Evolutionary conservation across 2,113 vertebrate species (phyloP), one percentile per base, ranked within the genome.

Genomic region (Xiphophorus maculatus): DNA sequence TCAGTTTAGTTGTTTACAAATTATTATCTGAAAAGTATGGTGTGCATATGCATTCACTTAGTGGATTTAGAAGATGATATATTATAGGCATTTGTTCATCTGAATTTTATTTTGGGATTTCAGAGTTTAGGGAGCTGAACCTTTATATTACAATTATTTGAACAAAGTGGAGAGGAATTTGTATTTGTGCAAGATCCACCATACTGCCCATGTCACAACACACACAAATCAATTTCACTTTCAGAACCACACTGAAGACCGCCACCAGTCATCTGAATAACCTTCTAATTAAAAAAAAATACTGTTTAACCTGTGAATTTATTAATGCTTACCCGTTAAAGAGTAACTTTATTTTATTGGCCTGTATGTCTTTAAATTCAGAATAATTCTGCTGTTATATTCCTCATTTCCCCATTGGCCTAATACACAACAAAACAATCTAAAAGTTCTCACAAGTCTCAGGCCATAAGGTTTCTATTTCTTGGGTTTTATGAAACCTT

Each of bases 291-390:
- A 37, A 54, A 51, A 54, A 54, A 58, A 54, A n/a, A 7, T 2
- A n/a, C 7, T 10, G 51, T 58, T 58, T 89, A 90, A 81, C 72
- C 73, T 44, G 63, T 44, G 29, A 86, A 93, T 93, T 93, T 94
- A 92, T 93, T 92, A 90, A 90, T 83, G 86, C 83, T 80, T 48
- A 63, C 77, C 79, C 73, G 83, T 87, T 92, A 87, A 89, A 90
- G 89, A 90, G 76, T 89, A 85, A 84, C 72, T 85, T 88, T 80
- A 73, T 79, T 89, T 86, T 73, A 25, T 25, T 63, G 63, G 65
- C 78, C 78, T 83, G 69, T 81, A 62, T 77, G 68, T 68, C 25
- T 48, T 19, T 74, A 72, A 80, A 79, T 73, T 86, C 84, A 72
- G 71, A 89, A 67, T 72, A n/a, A 60, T 58, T 40, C 27, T 63